Evolutionary conservation across 2,113 vertebrate species (phyloP), one percentile per base, ranked within the genome.

Genomic region (Sprattus sprattus): DNA sequence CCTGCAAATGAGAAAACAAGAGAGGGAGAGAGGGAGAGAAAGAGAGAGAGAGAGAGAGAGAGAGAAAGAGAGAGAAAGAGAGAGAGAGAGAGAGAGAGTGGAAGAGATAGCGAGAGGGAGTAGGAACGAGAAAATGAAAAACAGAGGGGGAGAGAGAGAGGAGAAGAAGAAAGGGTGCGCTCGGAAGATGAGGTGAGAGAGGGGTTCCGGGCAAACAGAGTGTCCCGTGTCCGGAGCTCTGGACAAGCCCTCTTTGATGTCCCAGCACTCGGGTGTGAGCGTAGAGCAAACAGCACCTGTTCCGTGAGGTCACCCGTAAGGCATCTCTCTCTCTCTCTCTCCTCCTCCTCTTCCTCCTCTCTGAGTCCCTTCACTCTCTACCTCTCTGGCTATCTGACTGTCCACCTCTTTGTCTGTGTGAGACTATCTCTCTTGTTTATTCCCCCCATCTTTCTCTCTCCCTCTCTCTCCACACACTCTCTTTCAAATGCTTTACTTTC

Each of bases 301-400:
- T 84, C 90, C 87, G 84, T 90, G 89, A 91, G 86, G 85, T 91
- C 87, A 90, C 82, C 88, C 83, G 86, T 75, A 81, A 88, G 88
- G 89, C 88, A 87, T 90, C 85, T 88, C 83, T 88, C 87, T 84
- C 71, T 78, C 25, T 71, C 64, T 32, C 25, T 25, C 60, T 67
- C 60, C 25, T 22, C 25, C 11, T 32, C 64, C 10, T 25, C 32
- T 13, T 71, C 25, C 25, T 28, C 25, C 64, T 71, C 64, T 28
- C 28, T 32, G 2, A 11, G 3, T 11, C 13, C 28, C 28, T 13
- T 16, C 11, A 39, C 25, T 75, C 28, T 32, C 25, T 16, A 13
- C 10, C 15, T 32, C 11, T 15, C 67, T 39, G 0, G 4, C 18
- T 15, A 13, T 28, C 22, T 28, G 4, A 78, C 25, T 13, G 3